Evolutionary conservation across 2,888 invertebrate species (phyloP).

Genomic region (Caenorhabditis sp.): DNA sequence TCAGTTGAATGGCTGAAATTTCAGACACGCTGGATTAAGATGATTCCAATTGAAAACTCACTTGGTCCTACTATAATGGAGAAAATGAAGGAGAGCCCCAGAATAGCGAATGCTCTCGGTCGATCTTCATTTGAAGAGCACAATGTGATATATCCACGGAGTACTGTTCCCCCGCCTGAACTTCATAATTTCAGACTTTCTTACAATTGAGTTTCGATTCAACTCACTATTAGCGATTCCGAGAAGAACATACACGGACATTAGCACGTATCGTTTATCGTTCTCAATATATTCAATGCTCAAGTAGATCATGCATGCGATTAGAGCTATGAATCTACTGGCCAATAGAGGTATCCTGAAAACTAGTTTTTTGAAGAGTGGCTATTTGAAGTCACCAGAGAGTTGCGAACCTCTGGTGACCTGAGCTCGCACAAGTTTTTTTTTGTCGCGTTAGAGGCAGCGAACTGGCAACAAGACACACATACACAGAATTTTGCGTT

Average conservation of each 20-base stretch:
- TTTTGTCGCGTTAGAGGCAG: no score
- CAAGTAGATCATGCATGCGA: slow-evolving; percentile 33
- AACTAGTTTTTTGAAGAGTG: neutral
- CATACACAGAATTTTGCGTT: no score
- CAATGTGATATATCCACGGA: slow-evolving; percentile 43
- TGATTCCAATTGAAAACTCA: neutral
- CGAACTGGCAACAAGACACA: no score
- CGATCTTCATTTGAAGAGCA: slow-evolving; percentile 41
- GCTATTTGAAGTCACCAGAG: no score
- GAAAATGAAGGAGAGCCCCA: slow-evolving; percentile 33
- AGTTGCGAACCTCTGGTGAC: no score
- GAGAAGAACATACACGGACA: slow-evolving; percentile 29
- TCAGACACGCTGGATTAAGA: neutral
- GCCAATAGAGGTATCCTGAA: slow-evolving; percentile 45
- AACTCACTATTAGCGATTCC: slow-evolving; percentile 48
- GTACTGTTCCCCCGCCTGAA: slow-evolving; percentile 39
- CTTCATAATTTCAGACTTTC: no score
- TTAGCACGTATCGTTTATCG: slow-evolving; percentile 38
- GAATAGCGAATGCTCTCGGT: slow-evolving; percentile 36
- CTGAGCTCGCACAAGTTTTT: no score
- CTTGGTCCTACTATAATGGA: slow-evolving; percentile 52
- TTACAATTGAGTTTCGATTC: neutral
- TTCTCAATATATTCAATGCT: slow-evolving; percentile 27
- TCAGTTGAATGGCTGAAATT: slow-evolving; percentile 67
- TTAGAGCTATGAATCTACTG: slow-evolving; percentile 31